Base-by-base conservation (phyloP, 1,140 invertebrate genomes). In the Goniozus legneri region DNA sequence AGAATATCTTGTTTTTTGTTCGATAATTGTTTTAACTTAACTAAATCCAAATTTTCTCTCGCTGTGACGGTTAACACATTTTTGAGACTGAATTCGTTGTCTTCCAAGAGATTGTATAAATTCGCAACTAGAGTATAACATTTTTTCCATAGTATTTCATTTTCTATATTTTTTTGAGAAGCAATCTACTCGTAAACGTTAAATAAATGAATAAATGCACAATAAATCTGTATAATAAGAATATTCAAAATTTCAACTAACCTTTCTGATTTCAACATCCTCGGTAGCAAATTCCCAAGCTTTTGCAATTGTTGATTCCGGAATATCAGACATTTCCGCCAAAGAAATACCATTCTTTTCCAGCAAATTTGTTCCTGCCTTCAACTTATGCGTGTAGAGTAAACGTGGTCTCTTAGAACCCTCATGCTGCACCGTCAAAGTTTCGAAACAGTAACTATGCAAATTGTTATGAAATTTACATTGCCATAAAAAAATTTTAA, bases 291-390 rank as follows among this genome's bases (percentile, higher is more conserved):
- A 59, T n/a, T 45, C 42, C 10, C 52, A 41, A 7, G 57, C 55
- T 20, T 48, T 51, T 3, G 19, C 21, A 1, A 44, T 54, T 3
- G 60, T 42, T 3, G 36, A 20, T 8, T 46, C 46, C 3, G 71
- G 71, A 16, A 73, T 45, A 27, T 56, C 60, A 14, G 62, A 61
- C 19, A 57, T 52, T 46, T 72, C 58, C 10, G 79, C 71, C n/a
- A 80, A 54, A 33, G 64, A 57, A 16, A 81, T 62, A 10, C 79
- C 80, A 47, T 82, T 80, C 45, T 76, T 59, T 42, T 68, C 65
- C 0, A 71, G 54, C 8, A 45, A 30, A 7, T 65, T 65, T 2
- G 71, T 47, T 27, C 78, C 78, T 3, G 54, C 48, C 12, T 56
- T 60, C n/a, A 79, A 47, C 38, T 69, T 68, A 44, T 79, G 67